Percentiles rank a stretch among this genome's conserved stretches.
These are phyloP conservation scores for Trachurus trachurus DNA, from an alignment of 2,797 vertebrate genomes.

Conservation along the genomic window DNA sequence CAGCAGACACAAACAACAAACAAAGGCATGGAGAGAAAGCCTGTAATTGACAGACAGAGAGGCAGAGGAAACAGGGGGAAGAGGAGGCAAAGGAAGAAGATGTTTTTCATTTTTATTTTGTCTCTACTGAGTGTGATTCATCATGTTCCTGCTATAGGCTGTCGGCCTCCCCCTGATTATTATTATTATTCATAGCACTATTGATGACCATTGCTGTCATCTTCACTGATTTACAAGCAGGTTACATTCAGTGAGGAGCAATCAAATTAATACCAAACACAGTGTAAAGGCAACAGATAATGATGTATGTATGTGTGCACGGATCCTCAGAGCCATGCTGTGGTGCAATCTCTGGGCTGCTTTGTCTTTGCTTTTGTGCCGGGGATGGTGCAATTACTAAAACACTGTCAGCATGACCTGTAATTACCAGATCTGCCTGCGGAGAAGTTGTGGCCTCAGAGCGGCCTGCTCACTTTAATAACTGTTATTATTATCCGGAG, in stretches of 20 bases:
- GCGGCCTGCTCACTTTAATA: conserved; percentile 80
- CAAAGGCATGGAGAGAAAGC: conserved; percentile 30
- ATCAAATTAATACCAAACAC: conserved; percentile 64
- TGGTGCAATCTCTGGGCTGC: conserved; percentile 62
- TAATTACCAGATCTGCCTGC: conserved; percentile 84
- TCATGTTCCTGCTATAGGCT: conserved; percentile 42
- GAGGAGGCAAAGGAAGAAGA: neutral
- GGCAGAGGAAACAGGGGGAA: conserved; percentile 3
- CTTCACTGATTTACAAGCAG: conserved; percentile 64
- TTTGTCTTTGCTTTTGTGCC: conserved; percentile 77
- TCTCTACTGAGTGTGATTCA: conserved; percentile 36
- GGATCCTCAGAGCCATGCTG: conserved; percentile 59
- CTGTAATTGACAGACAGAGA: conserved; percentile 20
- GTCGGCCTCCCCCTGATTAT: conserved; percentile 53
- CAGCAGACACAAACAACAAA: conserved; percentile 39
- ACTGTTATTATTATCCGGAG: conserved; percentile 86
- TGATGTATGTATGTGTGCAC: conserved; percentile 53
- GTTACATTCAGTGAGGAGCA: conserved; percentile 55
- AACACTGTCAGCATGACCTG: conserved; percentile 82
- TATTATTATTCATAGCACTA: conserved; percentile 68
- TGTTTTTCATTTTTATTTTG: conserved; percentile 47
- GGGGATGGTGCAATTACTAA: conserved; percentile 81
- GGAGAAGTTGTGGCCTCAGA: conserved; percentile 77
- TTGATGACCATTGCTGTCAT: conserved; percentile 63
- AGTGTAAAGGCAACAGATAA: conserved; percentile 59